Evolutionary conservation across 2,113 vertebrate species (phyloP).

Genomic region (Phrynocephalus versicolor): DNA sequence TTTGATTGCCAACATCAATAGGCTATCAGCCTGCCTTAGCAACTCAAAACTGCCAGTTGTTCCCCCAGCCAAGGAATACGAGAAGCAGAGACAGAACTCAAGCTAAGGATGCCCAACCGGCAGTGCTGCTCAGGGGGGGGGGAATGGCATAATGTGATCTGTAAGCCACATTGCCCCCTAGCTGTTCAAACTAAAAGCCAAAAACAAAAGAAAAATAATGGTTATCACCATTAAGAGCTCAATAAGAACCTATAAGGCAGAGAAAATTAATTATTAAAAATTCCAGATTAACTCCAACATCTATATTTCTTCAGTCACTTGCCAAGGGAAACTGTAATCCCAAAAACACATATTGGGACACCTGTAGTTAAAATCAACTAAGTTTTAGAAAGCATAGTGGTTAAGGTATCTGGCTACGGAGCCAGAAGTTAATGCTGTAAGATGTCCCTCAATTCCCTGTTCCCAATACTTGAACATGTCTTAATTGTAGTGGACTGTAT

Average conservation of each 20-base stretch:
- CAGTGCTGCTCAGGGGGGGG: neutral
- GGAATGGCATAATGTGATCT: neutral
- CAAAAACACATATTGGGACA: neutral
- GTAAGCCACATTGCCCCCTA: neutral
- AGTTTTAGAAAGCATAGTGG: neutral
- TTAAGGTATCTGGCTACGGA: neutral
- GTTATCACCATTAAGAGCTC: neutral
- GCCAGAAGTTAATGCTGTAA: too few relatives aligned
- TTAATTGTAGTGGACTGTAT: too few relatives aligned
- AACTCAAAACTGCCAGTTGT: neutral
- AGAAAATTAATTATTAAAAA: neutral
- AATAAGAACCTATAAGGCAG: neutral
- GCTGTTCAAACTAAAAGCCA: constrained; percentile 4
- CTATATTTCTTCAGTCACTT: neutral
- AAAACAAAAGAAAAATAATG: neutral
- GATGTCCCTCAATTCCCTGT: too few relatives aligned
- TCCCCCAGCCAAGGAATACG: neutral
- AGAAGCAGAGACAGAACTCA: neutral
- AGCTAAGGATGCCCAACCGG: neutral
- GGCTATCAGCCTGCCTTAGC: neutral
- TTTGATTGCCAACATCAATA: constrained; percentile 41
- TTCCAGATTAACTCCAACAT: neutral
- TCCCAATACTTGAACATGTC: too few relatives aligned
- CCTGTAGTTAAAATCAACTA: neutral
- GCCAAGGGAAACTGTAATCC: too few relatives aligned